Percentiles rank a stretch among this genome's conserved stretches.
Conservation (phyloP, 2,888 invertebrate genomes). For the Quadroppia sp. region DNA sequence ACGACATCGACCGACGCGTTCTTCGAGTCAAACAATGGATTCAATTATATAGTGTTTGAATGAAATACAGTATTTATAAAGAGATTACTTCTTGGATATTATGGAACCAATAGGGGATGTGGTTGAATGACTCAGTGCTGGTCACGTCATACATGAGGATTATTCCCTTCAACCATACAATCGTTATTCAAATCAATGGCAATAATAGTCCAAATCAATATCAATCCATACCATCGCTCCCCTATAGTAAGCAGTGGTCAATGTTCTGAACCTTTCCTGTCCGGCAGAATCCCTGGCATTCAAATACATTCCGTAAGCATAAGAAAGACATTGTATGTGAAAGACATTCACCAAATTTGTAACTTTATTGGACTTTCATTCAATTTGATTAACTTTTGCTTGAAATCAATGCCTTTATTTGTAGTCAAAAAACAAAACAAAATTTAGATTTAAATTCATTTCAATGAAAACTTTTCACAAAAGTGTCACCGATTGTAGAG, state of each 20-base stretch:
- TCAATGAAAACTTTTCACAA: slow-evolving; percentile 55
- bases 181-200: slow-evolving; percentile 10
- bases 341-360: slow-evolving; percentile 61
- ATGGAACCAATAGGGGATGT: slow-evolving; percentile 81
- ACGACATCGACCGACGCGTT: slow-evolving; percentile 81
- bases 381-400: slow-evolving; percentile 79
- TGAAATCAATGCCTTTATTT: slow-evolving; percentile 74
- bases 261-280: slow-evolving; percentile 68
- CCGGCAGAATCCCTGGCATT: slow-evolving; percentile 76
- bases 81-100: slow-evolving; percentile 75
- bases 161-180: slow-evolving; percentile 62
- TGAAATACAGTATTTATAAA: neutral
- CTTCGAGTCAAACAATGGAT: slow-evolving; percentile 54
- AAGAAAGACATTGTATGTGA: too few relatives aligned
- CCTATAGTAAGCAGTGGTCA: slow-evolving; percentile 81
- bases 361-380: slow-evolving; percentile 79
- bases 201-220: neutral
- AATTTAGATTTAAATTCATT: neutral
- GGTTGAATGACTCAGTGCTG: slow-evolving; percentile 81
- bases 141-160: slow-evolving; percentile 86
- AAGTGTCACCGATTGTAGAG: slow-evolving; percentile 70
- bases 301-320: neutral
- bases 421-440: neutral
- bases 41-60: slow-evolving; percentile 3
- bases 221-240: slow-evolving; percentile 64